Conservation (phyloP, 2,888 invertebrate genomes). For the Polydrusus tereticollis region DNA sequence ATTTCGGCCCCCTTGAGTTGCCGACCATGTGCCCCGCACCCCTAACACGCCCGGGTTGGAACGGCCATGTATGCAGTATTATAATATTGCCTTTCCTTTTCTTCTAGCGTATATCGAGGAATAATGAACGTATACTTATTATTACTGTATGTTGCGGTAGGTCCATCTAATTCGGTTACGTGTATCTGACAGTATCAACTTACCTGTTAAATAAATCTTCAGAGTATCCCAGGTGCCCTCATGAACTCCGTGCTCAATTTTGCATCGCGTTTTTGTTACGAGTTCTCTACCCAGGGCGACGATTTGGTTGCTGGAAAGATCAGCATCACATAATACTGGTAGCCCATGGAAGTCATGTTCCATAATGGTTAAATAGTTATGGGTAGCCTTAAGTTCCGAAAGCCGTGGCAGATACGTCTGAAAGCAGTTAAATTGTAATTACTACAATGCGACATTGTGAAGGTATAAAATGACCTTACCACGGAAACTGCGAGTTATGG, state of each 20-base stretch:
- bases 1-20: too few species aligned
- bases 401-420: constrained; percentile 84
- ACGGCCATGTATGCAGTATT: too few species aligned
- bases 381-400: constrained; percentile 81
- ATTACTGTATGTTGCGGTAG: too few species aligned
- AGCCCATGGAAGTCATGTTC: constrained; percentile 87
- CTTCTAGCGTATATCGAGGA: too few species aligned
- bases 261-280: constrained; percentile 84
- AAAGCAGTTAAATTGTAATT: constrained; percentile 57
- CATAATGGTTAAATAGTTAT: constrained; percentile 81
- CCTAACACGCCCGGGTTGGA: too few species aligned
- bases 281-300: constrained; percentile 79
- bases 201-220: constrained; percentile 87
- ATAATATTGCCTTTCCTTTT: too few species aligned
- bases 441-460: too few species aligned
- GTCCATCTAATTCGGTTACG: too few species aligned
- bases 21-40: too few species aligned
- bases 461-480: too few species aligned
- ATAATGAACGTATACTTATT: not conserved
- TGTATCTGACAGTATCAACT: not conserved
- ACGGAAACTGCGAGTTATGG: too few species aligned
- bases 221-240: constrained; percentile 71
- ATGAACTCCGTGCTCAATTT: constrained; percentile 84
- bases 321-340: constrained; percentile 84
- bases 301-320: constrained; percentile 84